Evolutionary conservation across 2,888 invertebrate genomes (phyloP), one percentile per base, ranked within the genome.

Genomic region (Ichneumoninae sp.): DNA sequence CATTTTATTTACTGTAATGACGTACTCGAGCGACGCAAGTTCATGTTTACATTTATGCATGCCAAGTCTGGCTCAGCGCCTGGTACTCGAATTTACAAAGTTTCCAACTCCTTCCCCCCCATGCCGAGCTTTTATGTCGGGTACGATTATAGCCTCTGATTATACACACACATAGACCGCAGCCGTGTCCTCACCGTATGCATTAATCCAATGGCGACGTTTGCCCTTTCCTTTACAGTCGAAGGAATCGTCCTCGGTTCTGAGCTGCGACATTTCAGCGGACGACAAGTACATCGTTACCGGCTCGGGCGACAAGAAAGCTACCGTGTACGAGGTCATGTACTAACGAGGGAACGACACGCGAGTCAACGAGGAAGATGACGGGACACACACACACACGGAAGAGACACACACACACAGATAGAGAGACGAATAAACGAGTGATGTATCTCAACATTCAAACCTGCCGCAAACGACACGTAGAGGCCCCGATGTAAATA

Each of bases 241-340:
- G 71, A 99, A 99, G 95, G 99, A 99, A 95, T 98, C 98, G 85
- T 98, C 98, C 90, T 99, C 99, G 92, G 99, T 99, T 93, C 96
- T 99, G 92, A 98, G 98, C 95, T 99, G 99, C 95, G 99, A 99
- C 96, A 98, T 99, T 94, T 98, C 99, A 87, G 96, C 97, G 85
- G 99, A 99, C 94, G 99, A 99, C 95, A 98, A 98, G 94, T 99
- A 98, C 95, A 98, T 99, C 92, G 98, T 99, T 91, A 99, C 99
- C 66, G 99, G 99, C 86, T 99, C 98, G 44, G 99, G 99, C 84
- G 99, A 99, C 95, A 99, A 99, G 95, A 99, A 99, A 94, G 99
- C 99, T 88, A 99, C 99, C 73, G 97, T 99, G 88, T 99, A 99
- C 94, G 98, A 99, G 96, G 98, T 99, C 91, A 96, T 98, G 94